Base-by-base conservation (phyloP, 2,113 vertebrate genomes). In the Pteropus alecto region DNA sequence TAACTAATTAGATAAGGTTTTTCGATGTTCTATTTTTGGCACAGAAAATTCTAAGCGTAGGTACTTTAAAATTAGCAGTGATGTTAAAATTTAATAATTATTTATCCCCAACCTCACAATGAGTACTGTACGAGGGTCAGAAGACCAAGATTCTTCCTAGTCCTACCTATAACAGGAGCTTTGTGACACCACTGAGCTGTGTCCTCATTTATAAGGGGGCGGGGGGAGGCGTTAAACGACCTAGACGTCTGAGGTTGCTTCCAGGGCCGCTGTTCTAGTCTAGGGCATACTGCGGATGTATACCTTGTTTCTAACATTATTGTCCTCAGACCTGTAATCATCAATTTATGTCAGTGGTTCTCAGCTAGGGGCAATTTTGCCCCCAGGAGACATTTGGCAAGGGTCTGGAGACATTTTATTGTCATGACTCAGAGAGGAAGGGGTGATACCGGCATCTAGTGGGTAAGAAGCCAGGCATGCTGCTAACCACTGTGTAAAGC, bases 1-100 rank as follows among this genome's bases (percentile, higher is more conserved):
- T 94, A 96, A 96, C 97, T 97, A 97, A 98, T 97, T 98, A 98
- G 97, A 96, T 95, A 97, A 97, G 96, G 92, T 93, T 98, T 97
- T 95, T 96, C 93, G 81, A 71, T 5, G 60, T 87, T 96, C 94
- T 98, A 98, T 98, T 97, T 97, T 98, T 96, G 94, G 96, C 95
- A 93, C 93, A 97, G 97, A 96, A 96, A 96, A 97, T 92, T 95
- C 94, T 71, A 95, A 93, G 94, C 96, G 65, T 92, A 96, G 89
- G 93, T 96, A 94, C 97, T 97, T 98, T 91, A 89, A 97, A 98
- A 98, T 98, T 97, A 98, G 97, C 94, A 92, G 70, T 68, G 74
- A 95, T 96, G 56, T 89, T 93, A 92, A 97, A 95, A 97, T 97
- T 94, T 97, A 95, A 90, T 95, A 96, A 95, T 96, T 93, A 93